Percentiles rank a stretch among this genome's conserved stretches.
phyloP scores from a whole-genome alignment of 2,888 invertebrate species.

The Nudaria mundana region DNA sequence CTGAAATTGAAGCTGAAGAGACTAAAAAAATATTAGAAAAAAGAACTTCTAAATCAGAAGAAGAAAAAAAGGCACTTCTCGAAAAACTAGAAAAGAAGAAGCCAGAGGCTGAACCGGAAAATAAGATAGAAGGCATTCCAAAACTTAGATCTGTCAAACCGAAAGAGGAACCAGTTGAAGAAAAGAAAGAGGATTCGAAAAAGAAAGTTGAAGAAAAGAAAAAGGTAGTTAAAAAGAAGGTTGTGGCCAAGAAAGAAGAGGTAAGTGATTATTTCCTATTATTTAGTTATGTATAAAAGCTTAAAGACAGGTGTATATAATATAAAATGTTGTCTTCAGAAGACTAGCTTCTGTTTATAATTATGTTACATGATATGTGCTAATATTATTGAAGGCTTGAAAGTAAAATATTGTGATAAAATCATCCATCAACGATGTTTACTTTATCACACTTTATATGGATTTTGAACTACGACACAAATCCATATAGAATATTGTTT shows the following conservation, averaged over 20 bases:
- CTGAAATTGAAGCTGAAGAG: slow-evolving; percentile 71
- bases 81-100: slow-evolving; percentile 78
- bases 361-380: background rate
- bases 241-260: slow-evolving; percentile 71
- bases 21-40: slow-evolving; percentile 69
- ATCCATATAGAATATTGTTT: no score
- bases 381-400: slow-evolving; percentile 1
- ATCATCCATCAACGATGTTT: no score
- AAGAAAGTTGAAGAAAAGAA: slow-evolving; percentile 75
- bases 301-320: slow-evolving; percentile 22
- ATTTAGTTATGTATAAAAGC: slow-evolving; percentile 44
- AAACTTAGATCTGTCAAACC: slow-evolving; percentile 80
- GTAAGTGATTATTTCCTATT: slow-evolving; percentile 51
- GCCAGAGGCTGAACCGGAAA: slow-evolving; percentile 72
- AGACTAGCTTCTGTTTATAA: background rate
- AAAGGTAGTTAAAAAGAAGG: slow-evolving; percentile 75
- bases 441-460: no score
- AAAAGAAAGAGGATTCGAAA: slow-evolving; percentile 64
- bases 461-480: no score
- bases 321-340: slow-evolving; percentile 11
- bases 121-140: slow-evolving; percentile 83
- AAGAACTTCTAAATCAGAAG: slow-evolving; percentile 74
- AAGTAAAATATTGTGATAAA: no score
- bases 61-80: slow-evolving; percentile 73
- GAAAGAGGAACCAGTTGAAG: slow-evolving; percentile 71